A percentile compares a stretch with the other conserved stretches of the same genome.
These are phyloP conservation scores for Margaritifera margaritifera DNA, from an alignment of 2,888 invertebrate species.

Conservation along the genomic window DNA sequence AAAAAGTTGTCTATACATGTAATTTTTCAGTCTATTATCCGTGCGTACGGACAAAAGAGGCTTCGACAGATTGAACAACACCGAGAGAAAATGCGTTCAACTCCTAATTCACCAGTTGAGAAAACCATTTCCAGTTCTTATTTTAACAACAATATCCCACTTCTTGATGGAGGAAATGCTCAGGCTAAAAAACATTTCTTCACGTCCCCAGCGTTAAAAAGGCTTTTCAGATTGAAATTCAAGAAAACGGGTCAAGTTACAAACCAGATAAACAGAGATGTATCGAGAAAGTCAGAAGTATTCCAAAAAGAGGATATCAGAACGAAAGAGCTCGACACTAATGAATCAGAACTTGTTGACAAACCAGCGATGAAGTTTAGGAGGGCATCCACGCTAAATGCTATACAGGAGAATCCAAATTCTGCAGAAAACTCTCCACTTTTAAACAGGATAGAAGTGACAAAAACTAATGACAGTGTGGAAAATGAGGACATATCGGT, in stretches of 20 bases:
- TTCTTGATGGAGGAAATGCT: no score
- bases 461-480: no score
- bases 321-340: no score
- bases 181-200: not conserved
- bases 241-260: not conserved
- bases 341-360: no score
- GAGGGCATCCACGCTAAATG: no score
- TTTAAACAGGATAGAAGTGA: no score
- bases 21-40: conserved; percentile 56
- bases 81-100: conserved; percentile 46
- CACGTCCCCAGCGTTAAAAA: conserved; percentile 31
- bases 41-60: conserved; percentile 61
- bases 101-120: conserved; percentile 31
- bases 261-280: not conserved
- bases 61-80: conserved; percentile 61
- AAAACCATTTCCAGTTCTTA: not conserved
- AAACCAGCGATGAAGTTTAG: no score
- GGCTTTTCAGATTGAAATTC: conserved; percentile 22
- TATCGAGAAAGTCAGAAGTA: conserved; percentile 2
- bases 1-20: not conserved
- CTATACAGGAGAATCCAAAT: no score
- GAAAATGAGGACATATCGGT: no score
- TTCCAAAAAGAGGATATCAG: no score
- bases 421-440: no score
- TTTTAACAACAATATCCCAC: no score